Evolutionary conservation across 2,888 invertebrate genomes (phyloP), one percentile per base, ranked within the genome.

Genomic region (Pandemis heparana): DNA sequence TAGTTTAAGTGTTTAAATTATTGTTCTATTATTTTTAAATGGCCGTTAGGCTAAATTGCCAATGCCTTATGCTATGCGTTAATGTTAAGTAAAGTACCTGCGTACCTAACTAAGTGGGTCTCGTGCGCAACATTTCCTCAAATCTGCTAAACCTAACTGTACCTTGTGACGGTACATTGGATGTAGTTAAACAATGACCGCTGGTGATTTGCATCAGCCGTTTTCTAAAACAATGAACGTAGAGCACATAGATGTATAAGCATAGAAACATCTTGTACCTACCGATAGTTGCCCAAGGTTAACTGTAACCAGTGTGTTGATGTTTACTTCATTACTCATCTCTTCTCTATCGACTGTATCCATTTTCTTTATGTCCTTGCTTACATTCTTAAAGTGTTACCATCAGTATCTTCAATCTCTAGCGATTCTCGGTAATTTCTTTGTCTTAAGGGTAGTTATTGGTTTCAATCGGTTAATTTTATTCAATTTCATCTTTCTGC

Each of bases 181-280:
- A 51, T 60, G 51, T 59, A 41, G 46, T 48, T 46, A 62, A 72
- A 68, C 67, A 72, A 72, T 63, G 53, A 53, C 51, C 67, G 38
- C 67, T 68, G 61, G 67, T 68, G 67, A 72, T 67, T 53, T 48
- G 51, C 61, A 12, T n/a, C n/a, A 46, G 38, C 51, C 62, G 62
- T 62, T 14, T 66, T 51, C 60, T 16, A 63, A 62, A 67, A 68
- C 67, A 72, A 72, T 68, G 61, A 43, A 61, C 51, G n/a, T 62
- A 18, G 62, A 43, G 16, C 12, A 46, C 16, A 1, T 53, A 48
- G 16, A 16, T 18, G 16, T 18, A 4, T 18, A 1, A 23, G 23
- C 23, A 5, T 56, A 56, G 56, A 56, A 56, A 56, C 23, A 12
- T 23, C 56, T 23, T 23, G 56, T 56, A 9, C 5, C 43, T 48